These are phyloP conservation scores for Oreocharis arfaki DNA, from an alignment of 2,113 vertebrate genomes.

Conservation along the genomic window DNA sequence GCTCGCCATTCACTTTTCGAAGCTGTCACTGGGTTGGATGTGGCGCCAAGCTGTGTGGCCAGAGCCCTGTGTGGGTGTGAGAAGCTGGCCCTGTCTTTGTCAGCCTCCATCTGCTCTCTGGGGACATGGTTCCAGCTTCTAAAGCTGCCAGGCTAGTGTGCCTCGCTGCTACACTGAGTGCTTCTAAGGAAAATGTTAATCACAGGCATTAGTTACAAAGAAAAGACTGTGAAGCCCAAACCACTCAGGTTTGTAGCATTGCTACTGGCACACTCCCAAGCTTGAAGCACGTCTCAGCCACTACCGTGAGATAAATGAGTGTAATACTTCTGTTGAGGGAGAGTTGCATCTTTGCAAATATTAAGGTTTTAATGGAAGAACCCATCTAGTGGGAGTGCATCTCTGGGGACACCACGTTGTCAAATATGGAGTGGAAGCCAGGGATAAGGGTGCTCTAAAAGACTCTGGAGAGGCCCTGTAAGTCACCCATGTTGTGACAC, in stretches of 20 bases:
- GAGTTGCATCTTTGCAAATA: background rate
- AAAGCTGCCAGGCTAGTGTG: background rate
- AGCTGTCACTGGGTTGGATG: background rate
- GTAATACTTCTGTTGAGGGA: background rate
- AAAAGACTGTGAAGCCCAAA: constrained; percentile 1
- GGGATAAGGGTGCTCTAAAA: background rate
- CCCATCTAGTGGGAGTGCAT: background rate
- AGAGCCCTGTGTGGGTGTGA: background rate
- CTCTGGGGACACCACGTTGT: background rate
- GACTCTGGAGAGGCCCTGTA: background rate
- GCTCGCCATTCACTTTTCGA: fast-evolving
- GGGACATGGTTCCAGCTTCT: background rate
- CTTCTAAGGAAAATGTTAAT: constrained; percentile 11
- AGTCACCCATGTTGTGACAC: background rate
- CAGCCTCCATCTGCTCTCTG: background rate
- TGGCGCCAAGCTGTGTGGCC: background rate
- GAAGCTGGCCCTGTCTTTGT: background rate
- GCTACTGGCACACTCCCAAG: background rate
- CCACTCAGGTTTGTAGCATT: background rate
- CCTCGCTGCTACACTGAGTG: background rate
- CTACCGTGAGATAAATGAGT: background rate
- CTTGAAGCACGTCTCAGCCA: background rate
- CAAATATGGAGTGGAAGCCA: background rate
- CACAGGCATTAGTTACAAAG: background rate
- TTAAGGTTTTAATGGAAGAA: background rate